Evolutionary conservation across 1,140 invertebrate genomes (phyloP), one percentile per base, ranked within the genome.

Genomic region (Marisa cornuarietis): DNA sequence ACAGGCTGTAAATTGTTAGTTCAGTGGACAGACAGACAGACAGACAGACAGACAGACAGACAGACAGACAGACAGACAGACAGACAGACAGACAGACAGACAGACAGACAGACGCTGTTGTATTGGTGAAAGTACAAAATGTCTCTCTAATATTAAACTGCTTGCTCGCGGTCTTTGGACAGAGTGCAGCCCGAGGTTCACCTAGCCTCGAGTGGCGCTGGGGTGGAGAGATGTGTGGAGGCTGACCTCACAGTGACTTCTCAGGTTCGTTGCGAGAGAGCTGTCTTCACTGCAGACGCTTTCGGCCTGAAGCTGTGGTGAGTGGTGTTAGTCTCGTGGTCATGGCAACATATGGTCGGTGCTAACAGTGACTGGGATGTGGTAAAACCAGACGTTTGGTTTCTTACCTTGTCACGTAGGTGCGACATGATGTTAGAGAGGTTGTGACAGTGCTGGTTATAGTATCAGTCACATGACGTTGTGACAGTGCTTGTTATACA

Each of bases 291-390:
- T 4, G 79, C 79, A 4, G 82, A 80, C 24, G 82, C 79, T 16
- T 83, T 83, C 63, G 76, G 75, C 54, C 22, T 82, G 49, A 69
- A 75, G 9, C 76, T 82, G 42, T 82, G 81, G 81, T 82, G 31
- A 71, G 58, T 51, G 31, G 20, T 18, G 62, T 20, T 4, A 65
- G 24, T 20, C 18, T 22, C 63, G 24, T 22, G 63, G 24, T 4
- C 63, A 65, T 22, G 63, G 24, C 18, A 24, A 65, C 18, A 24
- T 4, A 65, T 20, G 7, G 24, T 4, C 18, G 2, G 63, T 22
- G 24, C 3, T 22, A 6, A 24, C 18, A 65, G 63, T 4, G 24
- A 3, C 16, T 31, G 24, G 66, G 14, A 69, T 69, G 14, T n/a
- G 1, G 24, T 16, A 42, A 42, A 6, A 42, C 31, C 2, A 2